Conservation (phyloP, 2,797 vertebrate species). For the Myripristis jacobus region DNA sequence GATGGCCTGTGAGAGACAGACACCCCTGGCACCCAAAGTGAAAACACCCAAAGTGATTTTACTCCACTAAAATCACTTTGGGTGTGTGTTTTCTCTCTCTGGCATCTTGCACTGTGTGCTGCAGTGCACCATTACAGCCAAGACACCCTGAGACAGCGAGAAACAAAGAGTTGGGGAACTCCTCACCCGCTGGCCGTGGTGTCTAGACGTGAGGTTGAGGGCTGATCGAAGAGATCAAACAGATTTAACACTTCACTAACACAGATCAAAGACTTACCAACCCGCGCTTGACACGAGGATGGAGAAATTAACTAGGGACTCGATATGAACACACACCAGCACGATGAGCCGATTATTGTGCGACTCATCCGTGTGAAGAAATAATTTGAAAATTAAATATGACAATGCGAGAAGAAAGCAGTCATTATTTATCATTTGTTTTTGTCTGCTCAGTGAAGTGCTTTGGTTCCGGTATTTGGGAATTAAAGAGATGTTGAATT, state of each 20-base stretch:
- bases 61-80: too few relatives aligned
- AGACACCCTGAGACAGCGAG: slow-evolving; percentile 38
- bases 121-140: slow-evolving; percentile 11
- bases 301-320: slow-evolving; percentile 43
- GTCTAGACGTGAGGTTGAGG: slow-evolving; percentile 63
- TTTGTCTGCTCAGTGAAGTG: slow-evolving; percentile 15
- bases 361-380: slow-evolving; percentile 1
- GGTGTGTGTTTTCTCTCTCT: not conserved
- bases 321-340: slow-evolving; percentile 16
- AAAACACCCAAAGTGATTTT: too few relatives aligned
- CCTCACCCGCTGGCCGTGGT: slow-evolving; percentile 45
- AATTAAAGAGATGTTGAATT: slow-evolving; percentile 14
- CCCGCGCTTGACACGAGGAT: slow-evolving; percentile 33
- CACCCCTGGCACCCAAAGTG: too few relatives aligned
- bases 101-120: not conserved
- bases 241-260: slow-evolving; percentile 62
- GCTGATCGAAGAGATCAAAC: slow-evolving; percentile 76
- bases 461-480: slow-evolving; percentile 31
- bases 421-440: slow-evolving; percentile 20
- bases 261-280: slow-evolving; percentile 66
- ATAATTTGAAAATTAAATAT: slow-evolving; percentile 8
- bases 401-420: not conserved
- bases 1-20: too few relatives aligned
- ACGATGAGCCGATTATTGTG: slow-evolving; percentile 25
- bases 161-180: slow-evolving; percentile 41